Conservation (phyloP, 2,888 invertebrate species). For the Apamea monoglypha region DNA sequence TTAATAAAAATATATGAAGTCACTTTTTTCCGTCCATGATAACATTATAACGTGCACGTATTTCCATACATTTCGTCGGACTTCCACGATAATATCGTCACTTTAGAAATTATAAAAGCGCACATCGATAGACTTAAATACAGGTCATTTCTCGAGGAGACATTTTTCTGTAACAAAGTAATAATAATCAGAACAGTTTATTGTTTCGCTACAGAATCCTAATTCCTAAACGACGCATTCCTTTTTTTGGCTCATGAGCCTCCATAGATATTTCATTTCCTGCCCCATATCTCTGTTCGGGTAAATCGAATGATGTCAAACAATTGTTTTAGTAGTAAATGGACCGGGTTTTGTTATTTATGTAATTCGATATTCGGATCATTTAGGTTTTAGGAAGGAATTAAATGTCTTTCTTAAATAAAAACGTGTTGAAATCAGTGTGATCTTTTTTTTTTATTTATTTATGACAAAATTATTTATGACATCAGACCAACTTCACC, state of each 20-base stretch:
- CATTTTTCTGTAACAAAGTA: neutral
- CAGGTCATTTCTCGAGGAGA: neutral
- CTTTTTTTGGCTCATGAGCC: slow-evolving; percentile 28
- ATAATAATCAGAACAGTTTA: neutral
- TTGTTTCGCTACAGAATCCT: slow-evolving; percentile 14
- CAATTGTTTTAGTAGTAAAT: slow-evolving; percentile 52
- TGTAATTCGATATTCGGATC: slow-evolving; percentile 30
- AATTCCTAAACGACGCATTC: slow-evolving; percentile 28
- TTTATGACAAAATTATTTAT: neutral
- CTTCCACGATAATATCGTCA: too few species aligned
- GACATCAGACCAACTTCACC: neutral
- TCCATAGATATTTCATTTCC: slow-evolving; percentile 56
- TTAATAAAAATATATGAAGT: too few species aligned
- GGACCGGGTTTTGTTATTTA: slow-evolving; percentile 28
- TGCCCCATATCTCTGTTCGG: slow-evolving; percentile 46
- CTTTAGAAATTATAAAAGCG: neutral
- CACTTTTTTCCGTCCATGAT: too few species aligned
- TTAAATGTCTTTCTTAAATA: neutral
- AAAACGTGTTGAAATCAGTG: neutral
- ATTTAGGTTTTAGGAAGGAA: slow-evolving; percentile 15
- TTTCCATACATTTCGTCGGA: too few species aligned
- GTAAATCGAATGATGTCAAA: slow-evolving; percentile 46
- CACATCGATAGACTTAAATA: neutral
- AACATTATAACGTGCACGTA: too few species aligned
- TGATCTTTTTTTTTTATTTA: neutral